Base-by-base conservation (phyloP, 2,113 vertebrate genomes). In the Bolborhynchus lineola region DNA sequence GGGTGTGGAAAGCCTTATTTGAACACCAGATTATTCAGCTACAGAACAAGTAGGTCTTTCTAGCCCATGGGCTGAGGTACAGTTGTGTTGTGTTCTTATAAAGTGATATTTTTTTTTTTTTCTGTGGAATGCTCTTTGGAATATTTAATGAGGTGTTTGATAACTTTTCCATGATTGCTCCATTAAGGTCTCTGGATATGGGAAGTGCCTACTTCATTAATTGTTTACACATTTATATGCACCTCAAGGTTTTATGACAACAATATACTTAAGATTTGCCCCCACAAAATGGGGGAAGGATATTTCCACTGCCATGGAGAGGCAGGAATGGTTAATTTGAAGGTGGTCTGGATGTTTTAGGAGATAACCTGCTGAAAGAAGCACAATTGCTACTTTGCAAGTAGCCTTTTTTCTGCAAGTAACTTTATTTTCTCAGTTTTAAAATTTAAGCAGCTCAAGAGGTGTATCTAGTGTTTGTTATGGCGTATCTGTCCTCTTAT, bases 341-440 rank as follows among this genome's bases (percentile, higher is more conserved):
- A 23, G 28, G 46, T 44, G 41, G 53, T 17, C 10, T 42, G 42
- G 57, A 23, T n/a, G 17, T n/a, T 78, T 13, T 67, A 46, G 39
- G 80, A 80, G 28, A 31, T 46, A 49, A 44, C 4, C 52, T 69
- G 13, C 46, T 72, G 49, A 18, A 53, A 67, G 69, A 44, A 44
- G 9, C 17, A 1, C n/a, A 6, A 18, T 41, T 1, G 2, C 47
- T 76, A 2, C 57, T 71, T 74, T 0, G 0, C 29, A 52, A 62
- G 13, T 44, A 31, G 21, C 42, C 57, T 82, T 49, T 33, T 65
- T 90, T 57, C 37, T 88, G 68, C 0, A 4, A 60, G 11, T 52
- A n/a, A 8, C 44, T 57, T 28, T 17, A 0, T 41, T 72, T 79
- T 25, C 46, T 69, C 37, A 16, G 2, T 50, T 80, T 69, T 12